Conservation (phyloP, 1,140 invertebrate genomes). For the Pomacea maculata region DNA sequence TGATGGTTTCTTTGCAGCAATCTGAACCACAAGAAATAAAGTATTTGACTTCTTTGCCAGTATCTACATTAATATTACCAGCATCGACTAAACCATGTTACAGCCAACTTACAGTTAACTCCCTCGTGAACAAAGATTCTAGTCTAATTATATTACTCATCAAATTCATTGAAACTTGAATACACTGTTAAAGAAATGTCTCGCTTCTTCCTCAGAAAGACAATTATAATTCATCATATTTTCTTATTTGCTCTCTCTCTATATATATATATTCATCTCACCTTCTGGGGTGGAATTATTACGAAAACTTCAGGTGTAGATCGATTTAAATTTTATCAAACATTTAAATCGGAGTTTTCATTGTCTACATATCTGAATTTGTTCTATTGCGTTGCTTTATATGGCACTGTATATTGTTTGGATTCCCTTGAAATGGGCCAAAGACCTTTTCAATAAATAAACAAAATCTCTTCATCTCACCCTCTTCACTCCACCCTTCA, state of each 20-base stretch:
- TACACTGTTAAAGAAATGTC: background rate
- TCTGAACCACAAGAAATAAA: background rate
- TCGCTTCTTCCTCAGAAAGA: background rate
- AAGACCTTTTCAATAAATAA: background rate
- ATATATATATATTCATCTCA: background rate
- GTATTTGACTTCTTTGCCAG: background rate
- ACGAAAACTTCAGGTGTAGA: too few relatives aligned
- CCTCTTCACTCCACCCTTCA: background rate
- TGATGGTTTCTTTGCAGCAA: background rate
- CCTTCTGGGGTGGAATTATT: background rate
- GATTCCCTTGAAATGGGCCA: too few relatives aligned
- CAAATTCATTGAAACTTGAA: too few relatives aligned
- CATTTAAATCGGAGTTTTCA: too few relatives aligned
- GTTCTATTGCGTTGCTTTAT: too few relatives aligned
- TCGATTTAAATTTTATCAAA: too few relatives aligned
- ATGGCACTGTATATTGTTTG: too few relatives aligned
- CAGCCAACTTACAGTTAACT: background rate
- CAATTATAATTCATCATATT: background rate
- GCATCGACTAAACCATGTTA: background rate
- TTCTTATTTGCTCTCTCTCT: background rate
- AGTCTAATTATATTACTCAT: background rate
- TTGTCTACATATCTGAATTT: too few relatives aligned
- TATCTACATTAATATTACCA: background rate
- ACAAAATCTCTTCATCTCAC: background rate
- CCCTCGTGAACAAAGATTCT: background rate